These are phyloP conservation scores for Podarcis muralis DNA, from an alignment of 2,113 vertebrate species.

Conservation along the genomic window DNA sequence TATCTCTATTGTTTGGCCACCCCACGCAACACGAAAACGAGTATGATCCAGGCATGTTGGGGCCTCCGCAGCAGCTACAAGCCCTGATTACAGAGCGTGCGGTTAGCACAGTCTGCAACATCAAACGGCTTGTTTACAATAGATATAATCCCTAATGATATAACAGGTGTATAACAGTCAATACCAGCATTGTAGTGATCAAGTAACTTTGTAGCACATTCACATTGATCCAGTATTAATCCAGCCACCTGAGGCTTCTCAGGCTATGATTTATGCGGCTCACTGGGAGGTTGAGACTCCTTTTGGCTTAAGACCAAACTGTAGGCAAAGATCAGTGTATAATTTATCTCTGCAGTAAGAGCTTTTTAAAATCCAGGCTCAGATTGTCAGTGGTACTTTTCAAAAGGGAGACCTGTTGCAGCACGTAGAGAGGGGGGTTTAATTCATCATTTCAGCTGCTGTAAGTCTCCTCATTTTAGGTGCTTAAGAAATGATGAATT, in stretches of 20 bases:
- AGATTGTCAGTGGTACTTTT: constrained; percentile 56
- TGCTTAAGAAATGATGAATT: constrained; percentile 41
- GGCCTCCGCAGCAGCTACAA: constrained; percentile 68
- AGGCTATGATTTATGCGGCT: constrained; percentile 62
- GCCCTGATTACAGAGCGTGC: constrained; percentile 64
- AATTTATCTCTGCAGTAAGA: constrained; percentile 65
- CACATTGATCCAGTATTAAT: constrained; percentile 65
- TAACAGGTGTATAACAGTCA: constrained; percentile 79
- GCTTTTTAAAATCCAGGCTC: constrained; percentile 50
- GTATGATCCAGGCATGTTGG: constrained; percentile 66
- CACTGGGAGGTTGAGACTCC: constrained; percentile 65
- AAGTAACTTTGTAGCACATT: constrained; percentile 59
- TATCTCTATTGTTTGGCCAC: constrained; percentile 66
- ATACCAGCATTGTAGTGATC: constrained; percentile 67
- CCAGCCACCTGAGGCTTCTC: constrained; percentile 46
- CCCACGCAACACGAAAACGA: constrained; percentile 70
- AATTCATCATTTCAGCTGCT: constrained; percentile 41
- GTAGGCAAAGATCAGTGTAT: constrained; percentile 55
- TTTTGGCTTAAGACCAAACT: constrained; percentile 67
- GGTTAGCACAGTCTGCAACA: constrained; percentile 73
- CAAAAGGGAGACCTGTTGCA: constrained; percentile 53
- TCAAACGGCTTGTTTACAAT: constrained; percentile 71
- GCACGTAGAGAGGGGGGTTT: constrained; percentile 54
- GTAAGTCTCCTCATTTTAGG: constrained; percentile 50
- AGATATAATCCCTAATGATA: constrained; percentile 69